phyloP scores from a whole-genome alignment of 2,797 vertebrate species.

The Betta splendens region DNA sequence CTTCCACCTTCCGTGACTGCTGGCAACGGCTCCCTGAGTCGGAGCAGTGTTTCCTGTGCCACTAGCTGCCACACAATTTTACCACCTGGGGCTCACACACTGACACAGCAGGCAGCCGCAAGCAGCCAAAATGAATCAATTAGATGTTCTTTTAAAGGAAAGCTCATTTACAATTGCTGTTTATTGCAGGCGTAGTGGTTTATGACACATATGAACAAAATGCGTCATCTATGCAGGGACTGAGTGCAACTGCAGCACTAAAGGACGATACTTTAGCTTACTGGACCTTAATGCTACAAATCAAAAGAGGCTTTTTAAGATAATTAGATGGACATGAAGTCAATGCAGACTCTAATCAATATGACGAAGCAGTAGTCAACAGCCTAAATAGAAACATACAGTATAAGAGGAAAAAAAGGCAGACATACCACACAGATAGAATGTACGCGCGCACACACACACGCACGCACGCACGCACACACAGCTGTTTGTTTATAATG shows the following conservation, averaged over 20 bases:
- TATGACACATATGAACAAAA: neutral
- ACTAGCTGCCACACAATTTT: slow-evolving; percentile 6
- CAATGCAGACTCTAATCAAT: no score
- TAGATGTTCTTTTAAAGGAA: neutral
- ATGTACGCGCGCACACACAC: slow-evolving; percentile 11
- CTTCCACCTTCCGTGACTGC: no score
- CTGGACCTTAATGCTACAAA: no score
- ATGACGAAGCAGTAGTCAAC: neutral
- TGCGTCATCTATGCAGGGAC: no score
- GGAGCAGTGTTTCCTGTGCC: neutral
- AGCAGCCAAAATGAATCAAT: neutral
- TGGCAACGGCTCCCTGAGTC: neutral
- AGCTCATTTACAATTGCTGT: neutral
- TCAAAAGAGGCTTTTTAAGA: no score
- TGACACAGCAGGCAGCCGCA: neutral
- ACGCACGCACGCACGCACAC: slow-evolving; percentile 22
- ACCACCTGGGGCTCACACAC: neutral
- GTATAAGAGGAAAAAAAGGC: slow-evolving; percentile 5
- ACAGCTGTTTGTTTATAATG: slow-evolving; percentile 75
- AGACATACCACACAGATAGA: slow-evolving; percentile 37
- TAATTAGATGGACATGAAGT: no score
- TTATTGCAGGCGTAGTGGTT: neutral
- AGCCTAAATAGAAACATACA: neutral
- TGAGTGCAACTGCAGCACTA: no score
- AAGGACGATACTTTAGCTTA: no score